Base-by-base conservation (phyloP, 2,797 vertebrate genomes). In the Bovichtus variegatus region DNA sequence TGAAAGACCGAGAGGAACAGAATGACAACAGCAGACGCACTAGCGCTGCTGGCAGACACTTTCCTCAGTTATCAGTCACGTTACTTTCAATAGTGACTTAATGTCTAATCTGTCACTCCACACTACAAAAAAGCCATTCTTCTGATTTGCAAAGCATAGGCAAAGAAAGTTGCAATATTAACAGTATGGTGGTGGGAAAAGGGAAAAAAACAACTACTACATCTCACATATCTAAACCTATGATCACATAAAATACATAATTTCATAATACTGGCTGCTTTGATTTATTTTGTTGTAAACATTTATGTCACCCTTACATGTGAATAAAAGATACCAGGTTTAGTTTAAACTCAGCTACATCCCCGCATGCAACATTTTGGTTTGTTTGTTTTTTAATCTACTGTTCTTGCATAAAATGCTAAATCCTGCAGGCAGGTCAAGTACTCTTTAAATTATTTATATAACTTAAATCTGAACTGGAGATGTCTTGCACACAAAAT, bases 11-110 rank as follows among this genome's bases (percentile, higher is more conserved):
- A 59, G 40, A 53, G 38, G 82, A 54, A 63, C 44, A 62, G 50
- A 83, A 72, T 3, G 68, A 74, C 66, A 78, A 34, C 60, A 67
- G 79, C 36, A 60, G 59, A 47, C 41, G 67, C 19, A 51, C 54
- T 19, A 50, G 61, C 23, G 49, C 40, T 15, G 38, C 46, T 53
- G 43, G 36, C 64, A 53, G 60, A 1, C 44, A 6, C 29, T 41
- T 23, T 47, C 29, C 64, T 74, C 41, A 8, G 15, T 38, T 9
- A 53, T 57, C 23, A 3, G 58, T 55, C 41, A 50, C 7, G 8
- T 31, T 15, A 8, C 34, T 18, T 49, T 65, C 41, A 57, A 34
- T 60, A 18, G 11, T 15, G 31, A 65, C 47, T 66, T 31, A 16
- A 38, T 15, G 43, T 23, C 3, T 70, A 41, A 40, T 50, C 50